Evolutionary conservation across 2,113 vertebrate species (phyloP).

Genomic region (Passer domesticus): DNA sequence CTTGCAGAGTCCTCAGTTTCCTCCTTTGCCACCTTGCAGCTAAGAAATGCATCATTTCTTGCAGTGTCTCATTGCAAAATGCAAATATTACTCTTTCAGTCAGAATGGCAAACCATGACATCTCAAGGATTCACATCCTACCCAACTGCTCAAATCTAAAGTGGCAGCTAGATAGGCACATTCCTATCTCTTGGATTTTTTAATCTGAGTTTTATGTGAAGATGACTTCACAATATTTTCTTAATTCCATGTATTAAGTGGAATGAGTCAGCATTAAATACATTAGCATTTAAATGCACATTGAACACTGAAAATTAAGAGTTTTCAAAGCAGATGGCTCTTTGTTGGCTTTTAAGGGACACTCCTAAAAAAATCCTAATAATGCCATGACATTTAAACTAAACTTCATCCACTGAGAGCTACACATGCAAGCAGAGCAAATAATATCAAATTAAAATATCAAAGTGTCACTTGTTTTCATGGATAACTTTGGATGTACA

Average conservation of each 20-base stretch:
- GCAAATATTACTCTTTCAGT: not conserved
- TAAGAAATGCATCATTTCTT: not conserved
- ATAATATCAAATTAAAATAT: not conserved
- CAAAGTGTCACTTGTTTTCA: not conserved
- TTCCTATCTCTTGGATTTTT: not conserved
- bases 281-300: not conserved
- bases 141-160: not conserved
- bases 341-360: not conserved
- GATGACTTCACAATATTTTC: not conserved
- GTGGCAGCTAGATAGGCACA: not conserved
- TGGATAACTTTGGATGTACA: not conserved
- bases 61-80: not conserved
- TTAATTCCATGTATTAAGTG: not conserved
- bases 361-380: not conserved
- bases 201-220: not conserved
- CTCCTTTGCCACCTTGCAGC: not conserved
- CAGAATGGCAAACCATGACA: not conserved
- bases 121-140: not conserved
- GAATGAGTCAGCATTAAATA: not conserved
- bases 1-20: not conserved
- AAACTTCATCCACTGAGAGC: not conserved
- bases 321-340: not conserved
- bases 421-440: not conserved
- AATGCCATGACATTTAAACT: not conserved
- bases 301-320: not conserved